Evolutionary conservation across 2,797 vertebrate species (phyloP).

Genomic region (Pantherophis alleghaniensis): DNA sequence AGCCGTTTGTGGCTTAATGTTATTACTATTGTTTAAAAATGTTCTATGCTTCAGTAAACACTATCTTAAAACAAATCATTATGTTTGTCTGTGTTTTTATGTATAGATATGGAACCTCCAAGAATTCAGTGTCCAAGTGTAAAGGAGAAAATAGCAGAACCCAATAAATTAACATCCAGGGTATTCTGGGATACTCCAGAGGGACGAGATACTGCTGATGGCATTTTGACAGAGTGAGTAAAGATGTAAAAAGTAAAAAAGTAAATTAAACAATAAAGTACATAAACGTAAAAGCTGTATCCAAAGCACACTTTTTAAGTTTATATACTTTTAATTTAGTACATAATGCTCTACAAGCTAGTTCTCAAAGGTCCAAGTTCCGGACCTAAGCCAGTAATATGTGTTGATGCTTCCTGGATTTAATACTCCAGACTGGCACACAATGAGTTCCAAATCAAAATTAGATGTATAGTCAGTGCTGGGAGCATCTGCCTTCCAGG

Average conservation of each 20-base stretch:
- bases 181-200: conserved; percentile 95
- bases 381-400: no score
- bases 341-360: not conserved
- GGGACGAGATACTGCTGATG: conserved; percentile 92
- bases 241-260: not conserved
- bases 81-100: not conserved
- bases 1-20: not conserved
- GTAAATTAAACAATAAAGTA: not conserved
- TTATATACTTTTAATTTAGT: not conserved
- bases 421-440: no score
- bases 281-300: not conserved
- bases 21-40: not conserved
- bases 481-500: no score
- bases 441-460: no score
- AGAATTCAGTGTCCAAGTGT: conserved; percentile 92
- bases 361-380: no score
- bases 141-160: conserved; percentile 92
- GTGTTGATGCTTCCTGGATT: no score
- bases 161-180: conserved; percentile 88
- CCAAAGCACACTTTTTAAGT: not conserved
- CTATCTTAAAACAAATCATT: not conserved
- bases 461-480: no score
- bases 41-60: not conserved
- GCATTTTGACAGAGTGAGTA: conserved; percentile 95
- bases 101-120: conserved; percentile 86